Conservation (phyloP, 2,113 vertebrate species). For the Mesocricetus auratus region DNA sequence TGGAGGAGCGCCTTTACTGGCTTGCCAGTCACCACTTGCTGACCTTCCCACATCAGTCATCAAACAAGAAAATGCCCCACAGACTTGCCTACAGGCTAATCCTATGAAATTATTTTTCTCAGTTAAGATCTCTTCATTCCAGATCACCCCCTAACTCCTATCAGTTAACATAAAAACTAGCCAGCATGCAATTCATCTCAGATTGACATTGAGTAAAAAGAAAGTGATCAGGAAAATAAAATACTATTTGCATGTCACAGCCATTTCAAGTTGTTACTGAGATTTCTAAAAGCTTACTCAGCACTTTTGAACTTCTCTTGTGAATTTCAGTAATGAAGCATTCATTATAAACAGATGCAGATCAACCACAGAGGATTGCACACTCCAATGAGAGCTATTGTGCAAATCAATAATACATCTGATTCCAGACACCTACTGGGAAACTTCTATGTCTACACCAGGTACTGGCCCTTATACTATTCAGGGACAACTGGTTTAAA, state of each 20-base stretch:
- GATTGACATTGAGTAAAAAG: background rate
- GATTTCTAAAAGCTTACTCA: background rate
- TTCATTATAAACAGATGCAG: background rate
- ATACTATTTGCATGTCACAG: background rate
- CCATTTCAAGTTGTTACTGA: slow-evolving; percentile 20
- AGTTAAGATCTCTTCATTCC: background rate
- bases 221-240: slow-evolving; percentile 4
- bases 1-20: background rate
- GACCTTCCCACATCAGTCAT: background rate
- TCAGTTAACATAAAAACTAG: background rate
- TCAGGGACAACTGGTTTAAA: slow-evolving; percentile 15
- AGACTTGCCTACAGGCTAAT: background rate
- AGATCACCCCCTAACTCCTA: background rate
- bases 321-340: background rate
- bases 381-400: background rate
- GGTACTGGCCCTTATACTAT: background rate
- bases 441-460: background rate
- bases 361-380: background rate
- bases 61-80: background rate
- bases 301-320: background rate
- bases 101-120: background rate
- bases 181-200: background rate
- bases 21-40: background rate
- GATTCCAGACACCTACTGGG: background rate
- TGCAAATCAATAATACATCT: background rate